Conservation (phyloP, 2,113 vertebrate species). For the Illadopsis cleaveri region DNA sequence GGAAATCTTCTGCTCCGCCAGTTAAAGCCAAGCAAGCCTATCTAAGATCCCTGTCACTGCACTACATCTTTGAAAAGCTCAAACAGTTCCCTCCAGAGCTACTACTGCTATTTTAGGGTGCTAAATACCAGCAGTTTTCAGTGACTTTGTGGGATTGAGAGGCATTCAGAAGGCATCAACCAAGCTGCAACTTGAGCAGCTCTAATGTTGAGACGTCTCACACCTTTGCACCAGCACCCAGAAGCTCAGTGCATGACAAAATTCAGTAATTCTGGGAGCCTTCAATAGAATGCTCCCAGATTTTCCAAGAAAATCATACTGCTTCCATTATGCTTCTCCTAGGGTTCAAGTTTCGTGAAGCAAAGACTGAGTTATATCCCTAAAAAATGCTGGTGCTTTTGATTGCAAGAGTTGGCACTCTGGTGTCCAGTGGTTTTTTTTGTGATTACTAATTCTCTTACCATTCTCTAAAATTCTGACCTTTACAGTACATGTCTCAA, state of each 20-base stretch:
- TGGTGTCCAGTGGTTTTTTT: not conserved
- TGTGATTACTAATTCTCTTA: not conserved
- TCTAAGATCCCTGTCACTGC: not conserved
- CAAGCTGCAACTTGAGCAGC: not conserved
- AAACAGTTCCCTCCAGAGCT: not conserved
- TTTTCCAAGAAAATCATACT: not conserved
- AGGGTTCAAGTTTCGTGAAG: not conserved
- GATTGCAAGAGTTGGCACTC: not conserved
- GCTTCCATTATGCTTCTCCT: not conserved
- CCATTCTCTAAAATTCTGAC: not conserved
- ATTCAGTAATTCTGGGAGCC: not conserved
- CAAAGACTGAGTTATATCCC: not conserved
- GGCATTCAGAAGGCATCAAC: not conserved
- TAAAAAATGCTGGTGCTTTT: not conserved
- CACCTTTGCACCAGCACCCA: not conserved
- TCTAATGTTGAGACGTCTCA: accelerated
- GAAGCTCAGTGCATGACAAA: not conserved
- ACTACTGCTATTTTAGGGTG: not conserved
- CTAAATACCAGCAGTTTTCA: not conserved
- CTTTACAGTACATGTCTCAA: not conserved
- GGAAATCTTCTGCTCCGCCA: not conserved
- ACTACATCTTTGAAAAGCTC: not conserved
- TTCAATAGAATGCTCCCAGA: not conserved
- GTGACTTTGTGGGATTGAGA: not conserved
- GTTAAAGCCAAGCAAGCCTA: not conserved